These are phyloP conservation scores for Apodemia mormo DNA, from an alignment of 2,888 invertebrate genomes.

Conservation along the genomic window DNA sequence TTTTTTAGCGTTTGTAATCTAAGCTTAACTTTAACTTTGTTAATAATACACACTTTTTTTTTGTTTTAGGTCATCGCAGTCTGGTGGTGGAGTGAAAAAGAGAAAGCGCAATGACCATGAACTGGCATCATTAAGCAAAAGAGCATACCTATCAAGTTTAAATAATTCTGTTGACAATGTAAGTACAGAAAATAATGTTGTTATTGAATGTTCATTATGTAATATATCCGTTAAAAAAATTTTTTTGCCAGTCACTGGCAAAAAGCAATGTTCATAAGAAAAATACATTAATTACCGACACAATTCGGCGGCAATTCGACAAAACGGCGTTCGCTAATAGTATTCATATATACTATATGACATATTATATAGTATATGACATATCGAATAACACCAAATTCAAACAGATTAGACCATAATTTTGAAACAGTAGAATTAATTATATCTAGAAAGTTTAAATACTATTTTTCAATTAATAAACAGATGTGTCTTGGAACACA, in stretches of 20 bases:
- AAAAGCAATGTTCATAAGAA: slow-evolving; percentile 16
- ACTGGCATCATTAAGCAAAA: background rate
- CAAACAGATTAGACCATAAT: background rate
- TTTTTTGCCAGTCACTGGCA: slow-evolving; percentile 8
- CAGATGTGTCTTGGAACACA: background rate
- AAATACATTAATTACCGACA: background rate
- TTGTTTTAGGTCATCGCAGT: background rate
- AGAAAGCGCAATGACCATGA: background rate
- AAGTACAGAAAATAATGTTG: slow-evolving; percentile 1
- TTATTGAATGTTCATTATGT: background rate
- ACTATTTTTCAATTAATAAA: background rate
- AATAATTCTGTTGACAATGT: background rate
- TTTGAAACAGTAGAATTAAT: background rate
- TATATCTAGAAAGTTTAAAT: slow-evolving; percentile 3
- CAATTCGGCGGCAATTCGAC: background rate
- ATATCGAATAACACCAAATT: background rate
- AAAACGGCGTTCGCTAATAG: slow-evolving; percentile 12
- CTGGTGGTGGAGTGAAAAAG: background rate
- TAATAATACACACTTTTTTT: background rate
- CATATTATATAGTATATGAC: background rate
- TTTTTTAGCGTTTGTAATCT: background rate
- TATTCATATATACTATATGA: background rate
- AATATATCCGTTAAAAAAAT: background rate
- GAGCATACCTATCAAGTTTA: background rate
- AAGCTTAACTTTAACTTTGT: too few species aligned